Percentiles rank a stretch among this genome's conserved stretches.
Conservation (phyloP, 2,888 invertebrate genomes). For the Blastobasis lacticolella region DNA sequence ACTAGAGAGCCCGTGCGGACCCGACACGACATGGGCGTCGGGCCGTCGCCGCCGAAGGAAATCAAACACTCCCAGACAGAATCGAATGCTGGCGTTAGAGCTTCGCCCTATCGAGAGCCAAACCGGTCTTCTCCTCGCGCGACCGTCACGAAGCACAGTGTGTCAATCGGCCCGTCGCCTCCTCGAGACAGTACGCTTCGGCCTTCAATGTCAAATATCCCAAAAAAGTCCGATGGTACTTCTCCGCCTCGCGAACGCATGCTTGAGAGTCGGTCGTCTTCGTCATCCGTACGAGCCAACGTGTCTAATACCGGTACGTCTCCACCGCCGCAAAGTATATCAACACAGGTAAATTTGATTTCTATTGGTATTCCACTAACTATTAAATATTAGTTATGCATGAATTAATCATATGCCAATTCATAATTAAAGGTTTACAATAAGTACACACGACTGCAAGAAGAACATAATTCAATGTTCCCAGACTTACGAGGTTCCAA, state of each 20-base stretch:
- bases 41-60: slow-evolving; percentile 58
- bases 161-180: slow-evolving; percentile 55
- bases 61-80: slow-evolving; percentile 21
- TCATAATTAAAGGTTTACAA: not conserved
- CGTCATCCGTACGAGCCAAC: slow-evolving; percentile 33
- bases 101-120: slow-evolving; percentile 28
- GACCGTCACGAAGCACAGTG: slow-evolving; percentile 33
- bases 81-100: slow-evolving; percentile 21
- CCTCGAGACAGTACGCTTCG: slow-evolving; percentile 34
- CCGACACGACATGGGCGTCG: slow-evolving; percentile 55
- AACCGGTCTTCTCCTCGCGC: slow-evolving; percentile 16
- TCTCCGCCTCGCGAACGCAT: slow-evolving; percentile 47
- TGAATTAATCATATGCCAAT: not conserved
- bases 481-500: slow-evolving; percentile 67
- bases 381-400: not conserved
- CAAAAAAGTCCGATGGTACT: slow-evolving; percentile 68
- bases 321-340: slow-evolving; percentile 89
- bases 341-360: slow-evolving; percentile 80
- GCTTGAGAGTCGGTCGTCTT: slow-evolving; percentile 26
- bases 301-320: slow-evolving; percentile 84
- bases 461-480: slow-evolving; percentile 5
- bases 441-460: not conserved
- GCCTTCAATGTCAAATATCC: slow-evolving; percentile 26
- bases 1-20: slow-evolving; percentile 38
- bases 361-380: not conserved